Evolutionary conservation across 2,113 vertebrate genomes (phyloP).

Genomic region (Calidris pugnax): DNA sequence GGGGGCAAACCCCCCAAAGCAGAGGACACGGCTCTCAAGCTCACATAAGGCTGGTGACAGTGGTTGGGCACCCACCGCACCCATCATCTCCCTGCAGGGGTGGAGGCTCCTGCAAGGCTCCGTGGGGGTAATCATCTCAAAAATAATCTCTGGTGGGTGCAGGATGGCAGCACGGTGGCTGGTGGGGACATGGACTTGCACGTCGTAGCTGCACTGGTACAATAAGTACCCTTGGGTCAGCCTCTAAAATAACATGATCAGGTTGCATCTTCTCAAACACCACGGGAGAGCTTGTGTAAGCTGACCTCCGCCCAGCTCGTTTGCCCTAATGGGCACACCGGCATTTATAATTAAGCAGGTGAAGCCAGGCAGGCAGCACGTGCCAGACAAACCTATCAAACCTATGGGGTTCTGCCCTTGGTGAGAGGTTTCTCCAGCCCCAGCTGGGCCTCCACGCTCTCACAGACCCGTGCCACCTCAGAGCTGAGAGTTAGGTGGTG

Average conservation of each 20-base stretch:
- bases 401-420: fast-evolving
- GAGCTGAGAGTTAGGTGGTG: not conserved
- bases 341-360: not conserved
- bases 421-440: not conserved
- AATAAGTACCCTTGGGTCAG: too few species aligned
- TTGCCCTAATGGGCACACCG: not conserved
- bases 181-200: not conserved
- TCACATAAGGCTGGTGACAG: not conserved
- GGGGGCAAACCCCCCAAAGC: not conserved
- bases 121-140: fast-evolving
- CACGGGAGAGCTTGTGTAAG: fast-evolving
- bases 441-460: not conserved
- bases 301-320: fast-evolving
- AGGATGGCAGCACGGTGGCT: fast-evolving
- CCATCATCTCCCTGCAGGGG: not conserved
- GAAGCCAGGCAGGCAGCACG: not conserved
- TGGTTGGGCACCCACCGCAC: fast-evolving
- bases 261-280: not conserved
- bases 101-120: not conserved
- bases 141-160: fast-evolving
- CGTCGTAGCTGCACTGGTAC: fast-evolving
- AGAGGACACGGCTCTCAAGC: fast-evolving
- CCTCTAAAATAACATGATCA: fast-evolving
- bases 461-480: fast-evolving
- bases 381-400: not conserved